Evolutionary conservation across 2,113 vertebrate genomes (phyloP).

Genomic region (Tylochromis polylepis): DNA sequence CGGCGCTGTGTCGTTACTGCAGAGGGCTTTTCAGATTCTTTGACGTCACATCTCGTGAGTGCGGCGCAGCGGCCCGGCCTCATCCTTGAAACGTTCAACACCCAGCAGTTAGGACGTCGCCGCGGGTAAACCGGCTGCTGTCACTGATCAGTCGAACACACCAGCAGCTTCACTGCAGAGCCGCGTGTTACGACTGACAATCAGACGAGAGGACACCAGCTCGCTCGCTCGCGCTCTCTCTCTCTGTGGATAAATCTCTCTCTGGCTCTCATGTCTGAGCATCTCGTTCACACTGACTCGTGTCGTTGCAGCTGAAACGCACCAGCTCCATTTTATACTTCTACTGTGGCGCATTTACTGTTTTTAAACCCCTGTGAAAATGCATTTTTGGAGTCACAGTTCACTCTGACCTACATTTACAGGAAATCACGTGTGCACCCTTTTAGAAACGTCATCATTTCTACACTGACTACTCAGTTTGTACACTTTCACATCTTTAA

Average conservation of each 20-base stretch:
- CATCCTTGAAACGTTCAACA: not conserved
- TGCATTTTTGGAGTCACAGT: too few relatives aligned
- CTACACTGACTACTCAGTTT: too few relatives aligned
- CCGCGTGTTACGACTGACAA: constrained; percentile 29
- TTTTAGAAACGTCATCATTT: too few relatives aligned
- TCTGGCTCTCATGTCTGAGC: not conserved
- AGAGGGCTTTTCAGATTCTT: not conserved
- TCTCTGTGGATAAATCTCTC: not conserved
- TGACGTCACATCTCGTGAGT: not conserved
- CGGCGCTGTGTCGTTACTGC: not conserved
- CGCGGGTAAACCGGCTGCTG: not conserved
- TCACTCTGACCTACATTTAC: too few relatives aligned
- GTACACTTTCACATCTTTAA: too few relatives aligned
- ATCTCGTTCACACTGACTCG: not conserved
- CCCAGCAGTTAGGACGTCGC: not conserved
- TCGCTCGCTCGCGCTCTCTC: too few relatives aligned
- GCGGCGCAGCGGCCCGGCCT: not conserved
- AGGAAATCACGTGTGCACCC: too few relatives aligned
- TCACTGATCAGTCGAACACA: rapidly evolving
- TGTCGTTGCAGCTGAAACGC: not conserved
- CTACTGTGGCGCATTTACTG: not conserved
- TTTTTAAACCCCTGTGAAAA: too few relatives aligned
- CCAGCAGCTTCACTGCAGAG: constrained; percentile 21
- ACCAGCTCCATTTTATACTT: not conserved
- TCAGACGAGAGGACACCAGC: not conserved